These are phyloP conservation scores for Kryptolebias ocellatus DNA, from an alignment of 2,797 vertebrate species.

Conservation along the genomic window DNA sequence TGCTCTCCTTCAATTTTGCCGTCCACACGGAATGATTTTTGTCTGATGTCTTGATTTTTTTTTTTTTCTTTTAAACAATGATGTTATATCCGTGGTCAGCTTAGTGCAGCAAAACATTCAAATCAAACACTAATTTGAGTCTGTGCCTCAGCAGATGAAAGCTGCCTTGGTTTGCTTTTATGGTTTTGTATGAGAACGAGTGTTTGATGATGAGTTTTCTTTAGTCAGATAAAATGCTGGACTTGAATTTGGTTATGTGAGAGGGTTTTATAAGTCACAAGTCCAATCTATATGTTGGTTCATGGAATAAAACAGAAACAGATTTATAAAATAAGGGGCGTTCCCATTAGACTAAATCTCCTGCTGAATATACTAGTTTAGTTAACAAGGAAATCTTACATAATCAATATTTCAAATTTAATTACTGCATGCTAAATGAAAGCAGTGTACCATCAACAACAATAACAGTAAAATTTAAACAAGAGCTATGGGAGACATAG, in stretches of 20 bases:
- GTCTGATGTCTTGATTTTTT: slow-evolving; percentile 63
- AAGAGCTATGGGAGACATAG: slow-evolving; percentile 29
- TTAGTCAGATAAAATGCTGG: slow-evolving; percentile 48
- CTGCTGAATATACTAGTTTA: slow-evolving; percentile 38
- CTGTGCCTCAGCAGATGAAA: slow-evolving; percentile 59
- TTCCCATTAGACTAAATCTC: slow-evolving; percentile 35
- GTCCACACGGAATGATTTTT: slow-evolving; percentile 67
- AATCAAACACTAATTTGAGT: slow-evolving; percentile 74
- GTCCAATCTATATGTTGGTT: slow-evolving; percentile 28
- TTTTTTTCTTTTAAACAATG: slow-evolving; percentile 48
- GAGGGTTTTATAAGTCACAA: slow-evolving; percentile 34
- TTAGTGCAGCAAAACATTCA: slow-evolving; percentile 67
- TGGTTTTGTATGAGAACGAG: slow-evolving; percentile 28
- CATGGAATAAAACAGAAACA: slow-evolving; percentile 29
- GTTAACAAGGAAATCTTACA: slow-evolving; percentile 36
- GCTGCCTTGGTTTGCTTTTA: slow-evolving; percentile 56
- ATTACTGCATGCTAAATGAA: slow-evolving; percentile 58
- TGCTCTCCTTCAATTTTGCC: slow-evolving; percentile 78
- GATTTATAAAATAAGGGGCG: slow-evolving; percentile 24
- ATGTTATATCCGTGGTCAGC: slow-evolving; percentile 62
- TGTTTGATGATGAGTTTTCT: slow-evolving; percentile 38
- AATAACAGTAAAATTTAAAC: slow-evolving; percentile 48
- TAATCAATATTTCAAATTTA: slow-evolving; percentile 65
- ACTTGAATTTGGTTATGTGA: slow-evolving; percentile 43
- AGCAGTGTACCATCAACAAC: slow-evolving; percentile 38